A percentile compares a stretch with the other conserved stretches of the same genome.
phyloP scores from a whole-genome alignment of 1,140 invertebrate species.

The Lepidurus packardi region DNA sequence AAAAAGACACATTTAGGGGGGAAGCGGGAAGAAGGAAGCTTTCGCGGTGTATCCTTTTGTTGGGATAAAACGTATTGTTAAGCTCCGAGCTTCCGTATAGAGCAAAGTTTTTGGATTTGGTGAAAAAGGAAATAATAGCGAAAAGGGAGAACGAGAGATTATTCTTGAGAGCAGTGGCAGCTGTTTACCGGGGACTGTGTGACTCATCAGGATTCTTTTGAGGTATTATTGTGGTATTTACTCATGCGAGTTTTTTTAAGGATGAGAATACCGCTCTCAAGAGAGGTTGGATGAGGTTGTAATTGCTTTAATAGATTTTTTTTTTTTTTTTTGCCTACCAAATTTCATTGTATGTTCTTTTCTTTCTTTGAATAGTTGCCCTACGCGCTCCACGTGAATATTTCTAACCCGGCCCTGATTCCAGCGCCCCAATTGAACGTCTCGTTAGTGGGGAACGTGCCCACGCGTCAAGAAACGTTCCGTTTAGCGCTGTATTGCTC shows the following conservation, averaged over 20 bases:
- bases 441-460: constrained; percentile 68
- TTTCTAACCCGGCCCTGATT: constrained; percentile 59
- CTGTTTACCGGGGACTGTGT: background rate
- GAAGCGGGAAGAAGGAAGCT: background rate
- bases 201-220: background rate
- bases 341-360: background rate
- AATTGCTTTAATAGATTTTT: background rate
- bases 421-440: constrained; percentile 73
- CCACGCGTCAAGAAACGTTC: constrained; percentile 71
- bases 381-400: constrained; percentile 70
- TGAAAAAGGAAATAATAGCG: no score
- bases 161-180: constrained; percentile 8
- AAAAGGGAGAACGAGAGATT: background rate
- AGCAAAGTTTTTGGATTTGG: no score
- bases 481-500: constrained; percentile 72
- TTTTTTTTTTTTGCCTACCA: background rate
- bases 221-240: no score
- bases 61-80: background rate
- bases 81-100: no score
- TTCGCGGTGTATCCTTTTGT: constrained; percentile 4
- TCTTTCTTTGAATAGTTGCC: constrained; percentile 54
- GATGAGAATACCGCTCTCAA: no score
- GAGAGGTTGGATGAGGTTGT: no score
- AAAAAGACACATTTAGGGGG: no score
- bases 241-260: no score